Evolutionary conservation across 2,888 invertebrate species (phyloP).

Genomic region (Raillietiella orientalis): DNA sequence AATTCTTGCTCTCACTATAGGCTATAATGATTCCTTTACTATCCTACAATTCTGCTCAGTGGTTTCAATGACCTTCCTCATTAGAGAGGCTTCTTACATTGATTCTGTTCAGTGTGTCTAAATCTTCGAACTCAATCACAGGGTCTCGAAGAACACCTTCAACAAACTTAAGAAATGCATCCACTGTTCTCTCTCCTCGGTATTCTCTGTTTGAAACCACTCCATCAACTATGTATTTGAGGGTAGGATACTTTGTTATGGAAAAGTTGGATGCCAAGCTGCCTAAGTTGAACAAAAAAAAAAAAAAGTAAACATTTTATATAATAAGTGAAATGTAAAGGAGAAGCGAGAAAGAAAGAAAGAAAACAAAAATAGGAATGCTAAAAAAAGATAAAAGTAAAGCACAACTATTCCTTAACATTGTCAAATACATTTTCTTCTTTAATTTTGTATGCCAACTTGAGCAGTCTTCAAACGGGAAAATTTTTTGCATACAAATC

Average conservation of each 20-base stretch:
- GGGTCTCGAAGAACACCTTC: constrained; percentile 62
- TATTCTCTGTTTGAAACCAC: constrained; percentile 66
- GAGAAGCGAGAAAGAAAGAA: no score
- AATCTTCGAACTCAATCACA: constrained; percentile 34
- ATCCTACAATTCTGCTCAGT: not conserved
- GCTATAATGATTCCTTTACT: no score
- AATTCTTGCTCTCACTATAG: not conserved
- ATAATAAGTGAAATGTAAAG: not conserved
- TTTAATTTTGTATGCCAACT: no score
- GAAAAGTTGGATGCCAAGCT: constrained; percentile 62
- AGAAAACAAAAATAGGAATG: no score
- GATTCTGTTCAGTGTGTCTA: constrained; percentile 34
- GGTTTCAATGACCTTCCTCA: not conserved
- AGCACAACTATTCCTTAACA: no score
- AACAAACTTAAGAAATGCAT: constrained; percentile 63
- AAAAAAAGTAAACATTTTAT: constrained; percentile 3
- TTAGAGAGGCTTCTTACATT: constrained; percentile 17
- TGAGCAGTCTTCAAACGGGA: no score
- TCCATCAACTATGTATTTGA: constrained; percentile 75
- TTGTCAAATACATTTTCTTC: no score
- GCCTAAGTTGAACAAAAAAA: constrained; percentile 14
- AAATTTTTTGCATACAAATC: no score
- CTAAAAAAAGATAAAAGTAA: no score
- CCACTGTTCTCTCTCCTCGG: constrained; percentile 53
- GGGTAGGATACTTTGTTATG: constrained; percentile 89